Evolutionary conservation across 2,888 invertebrate species (phyloP).

Genomic region (Caenorhabditis becei): DNA sequence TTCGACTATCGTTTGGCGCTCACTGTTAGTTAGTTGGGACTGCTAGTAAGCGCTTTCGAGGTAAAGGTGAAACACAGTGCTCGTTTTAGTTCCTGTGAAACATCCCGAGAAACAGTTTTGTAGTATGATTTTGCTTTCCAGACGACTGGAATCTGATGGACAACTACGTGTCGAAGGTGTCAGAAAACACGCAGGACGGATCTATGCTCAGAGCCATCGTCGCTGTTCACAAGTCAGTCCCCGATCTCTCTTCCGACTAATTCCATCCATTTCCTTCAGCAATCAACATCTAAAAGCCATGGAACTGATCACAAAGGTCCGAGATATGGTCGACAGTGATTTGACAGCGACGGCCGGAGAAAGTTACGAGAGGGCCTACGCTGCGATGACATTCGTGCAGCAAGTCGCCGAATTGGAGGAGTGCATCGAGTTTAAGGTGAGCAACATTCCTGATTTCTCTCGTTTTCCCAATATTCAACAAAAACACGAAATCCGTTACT

Average conservation of each 20-base stretch:
- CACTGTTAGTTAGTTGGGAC: too few species aligned
- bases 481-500: too few species aligned
- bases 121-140: slow-evolving; percentile 67
- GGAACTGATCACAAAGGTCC: slow-evolving; percentile 90
- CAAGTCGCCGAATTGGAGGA: slow-evolving; percentile 97
- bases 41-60: too few species aligned
- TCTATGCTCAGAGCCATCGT: slow-evolving; percentile 95
- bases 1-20: too few species aligned
- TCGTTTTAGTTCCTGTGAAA: too few species aligned
- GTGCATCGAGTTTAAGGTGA: slow-evolving; percentile 90
- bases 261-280: slow-evolving; percentile 19
- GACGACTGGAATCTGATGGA: slow-evolving; percentile 95
- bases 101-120: too few species aligned
- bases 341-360: slow-evolving; percentile 96
- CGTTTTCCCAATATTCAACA: too few species aligned
- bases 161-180: slow-evolving; percentile 88
- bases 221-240: slow-evolving; percentile 87
- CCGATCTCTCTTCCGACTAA: not conserved
- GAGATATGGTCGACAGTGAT: slow-evolving; percentile 95
- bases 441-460: not conserved
- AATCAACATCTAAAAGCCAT: slow-evolving; percentile 80
- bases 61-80: too few species aligned
- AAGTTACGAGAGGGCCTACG: slow-evolving; percentile 91
- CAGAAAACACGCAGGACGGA: slow-evolving; percentile 94
- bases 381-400: slow-evolving; percentile 93